Percentiles rank a stretch among this genome's conserved stretches.
These are phyloP conservation scores for Yponomeuta plumbellus DNA, from an alignment of 2,888 invertebrate genomes.

Conservation along the genomic window DNA sequence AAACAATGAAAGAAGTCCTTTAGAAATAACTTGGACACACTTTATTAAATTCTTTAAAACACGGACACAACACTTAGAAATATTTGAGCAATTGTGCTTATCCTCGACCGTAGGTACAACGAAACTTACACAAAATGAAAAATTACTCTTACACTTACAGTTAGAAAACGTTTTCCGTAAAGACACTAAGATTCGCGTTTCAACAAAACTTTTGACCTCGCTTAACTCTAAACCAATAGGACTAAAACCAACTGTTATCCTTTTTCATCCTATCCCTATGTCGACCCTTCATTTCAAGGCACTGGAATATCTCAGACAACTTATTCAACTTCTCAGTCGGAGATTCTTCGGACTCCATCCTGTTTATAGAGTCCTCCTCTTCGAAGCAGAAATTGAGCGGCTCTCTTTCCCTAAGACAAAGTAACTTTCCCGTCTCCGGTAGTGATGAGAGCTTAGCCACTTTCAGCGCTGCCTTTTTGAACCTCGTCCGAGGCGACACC, in stretches of 20 bases:
- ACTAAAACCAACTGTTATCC: constrained; percentile 68
- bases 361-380: constrained; percentile 39
- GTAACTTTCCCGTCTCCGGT: constrained; percentile 61
- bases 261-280: constrained; percentile 62
- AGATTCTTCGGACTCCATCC: constrained; percentile 29
- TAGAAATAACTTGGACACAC: constrained; percentile 39
- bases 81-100: constrained; percentile 62
- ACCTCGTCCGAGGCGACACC: constrained; percentile 58
- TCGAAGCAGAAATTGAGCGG: constrained; percentile 41
- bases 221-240: constrained; percentile 2
- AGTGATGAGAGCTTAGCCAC: constrained; percentile 56
- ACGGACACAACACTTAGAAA: constrained; percentile 40
- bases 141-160: constrained; percentile 19
- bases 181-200: neutral
- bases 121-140: constrained; percentile 43
- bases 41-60: constrained; percentile 53
- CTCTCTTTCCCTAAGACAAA: constrained; percentile 58
- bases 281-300: constrained; percentile 56
- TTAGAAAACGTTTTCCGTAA: constrained; percentile 6
- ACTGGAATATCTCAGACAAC: constrained; percentile 64
- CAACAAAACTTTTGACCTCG: neutral
- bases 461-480: constrained; percentile 61
- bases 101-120: constrained; percentile 32
- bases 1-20: neutral
- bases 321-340: constrained; percentile 56